These are phyloP conservation scores for Clarias macrocephalus DNA, from an alignment of 2,113 vertebrate species.

Conservation along the genomic window DNA sequence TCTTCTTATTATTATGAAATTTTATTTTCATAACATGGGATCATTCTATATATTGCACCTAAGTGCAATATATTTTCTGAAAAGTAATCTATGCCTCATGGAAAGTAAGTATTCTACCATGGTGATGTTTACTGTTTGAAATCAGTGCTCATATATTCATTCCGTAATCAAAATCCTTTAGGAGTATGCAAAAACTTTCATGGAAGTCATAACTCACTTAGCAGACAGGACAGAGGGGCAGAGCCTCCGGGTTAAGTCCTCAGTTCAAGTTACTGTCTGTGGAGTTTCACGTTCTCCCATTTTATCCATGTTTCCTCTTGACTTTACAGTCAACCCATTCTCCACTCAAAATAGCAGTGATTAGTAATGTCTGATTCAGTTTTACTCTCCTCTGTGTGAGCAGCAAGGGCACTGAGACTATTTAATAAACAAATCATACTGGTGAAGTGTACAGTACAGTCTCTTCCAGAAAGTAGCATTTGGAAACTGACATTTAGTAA, in stretches of 20 bases:
- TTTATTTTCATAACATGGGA: neutral
- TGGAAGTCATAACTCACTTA: neutral
- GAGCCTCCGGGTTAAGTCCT: neutral
- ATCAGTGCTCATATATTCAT: neutral
- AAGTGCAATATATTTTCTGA: no score
- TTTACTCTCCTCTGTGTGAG: neutral
- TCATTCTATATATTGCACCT: neutral
- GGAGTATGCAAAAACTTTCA: neutral
- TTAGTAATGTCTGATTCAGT: neutral
- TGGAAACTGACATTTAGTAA: conserved; percentile 17
- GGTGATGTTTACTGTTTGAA: no score
- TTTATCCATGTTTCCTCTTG: neutral
- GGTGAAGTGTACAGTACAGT: neutral
- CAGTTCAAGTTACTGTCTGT: neutral
- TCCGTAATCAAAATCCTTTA: neutral
- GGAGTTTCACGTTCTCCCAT: neutral
- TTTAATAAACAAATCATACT: conserved; percentile 16
- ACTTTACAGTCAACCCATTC: neutral
- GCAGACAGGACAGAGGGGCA: neutral
- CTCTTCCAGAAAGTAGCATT: conserved; percentile 3
- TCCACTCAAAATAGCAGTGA: neutral
- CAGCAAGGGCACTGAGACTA: neutral
- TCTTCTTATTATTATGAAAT: neutral
- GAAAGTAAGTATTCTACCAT: no score
- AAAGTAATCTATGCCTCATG: no score